These are phyloP conservation scores for Champsocephalus esox DNA, from an alignment of 2,797 vertebrate genomes.

Conservation along the genomic window DNA sequence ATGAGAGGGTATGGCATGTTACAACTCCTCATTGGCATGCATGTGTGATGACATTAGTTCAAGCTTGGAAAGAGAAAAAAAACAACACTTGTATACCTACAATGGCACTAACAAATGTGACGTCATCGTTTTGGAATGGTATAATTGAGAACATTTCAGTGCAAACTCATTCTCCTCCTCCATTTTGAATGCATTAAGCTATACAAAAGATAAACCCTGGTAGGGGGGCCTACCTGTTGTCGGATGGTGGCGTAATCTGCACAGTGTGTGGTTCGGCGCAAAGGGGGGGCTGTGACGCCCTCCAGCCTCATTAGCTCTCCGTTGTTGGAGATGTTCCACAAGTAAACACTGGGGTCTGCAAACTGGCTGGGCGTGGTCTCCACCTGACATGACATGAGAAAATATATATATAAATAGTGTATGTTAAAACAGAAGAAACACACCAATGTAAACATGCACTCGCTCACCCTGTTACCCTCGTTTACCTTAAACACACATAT, in stretches of 20 bases:
- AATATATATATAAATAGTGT: conserved; percentile 10
- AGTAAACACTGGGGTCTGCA: conserved; percentile 90
- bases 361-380: conserved; percentile 92
- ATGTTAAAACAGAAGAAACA: conserved; percentile 8
- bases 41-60: no score
- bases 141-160: no score
- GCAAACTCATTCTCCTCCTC: no score
- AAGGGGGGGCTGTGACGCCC: conserved; percentile 73
- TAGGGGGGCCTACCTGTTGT: conserved; percentile 81
- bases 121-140: no score
- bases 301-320: conserved; percentile 89
- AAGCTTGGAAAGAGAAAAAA: no score
- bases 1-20: no score
- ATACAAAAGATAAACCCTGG: neutral
- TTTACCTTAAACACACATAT: conserved; percentile 17
- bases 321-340: conserved; percentile 92
- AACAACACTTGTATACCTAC: no score
- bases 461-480: neutral
- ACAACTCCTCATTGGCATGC: no score
- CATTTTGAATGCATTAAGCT: neutral
- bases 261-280: conserved; percentile 82
- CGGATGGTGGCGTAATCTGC: conserved; percentile 89
- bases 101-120: no score
- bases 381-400: conserved; percentile 80
- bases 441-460: conserved; percentile 5